Evolutionary conservation across 92 coral and sea anemone genomes (phyloP).

Genomic region (Actinernus sp.): DNA sequence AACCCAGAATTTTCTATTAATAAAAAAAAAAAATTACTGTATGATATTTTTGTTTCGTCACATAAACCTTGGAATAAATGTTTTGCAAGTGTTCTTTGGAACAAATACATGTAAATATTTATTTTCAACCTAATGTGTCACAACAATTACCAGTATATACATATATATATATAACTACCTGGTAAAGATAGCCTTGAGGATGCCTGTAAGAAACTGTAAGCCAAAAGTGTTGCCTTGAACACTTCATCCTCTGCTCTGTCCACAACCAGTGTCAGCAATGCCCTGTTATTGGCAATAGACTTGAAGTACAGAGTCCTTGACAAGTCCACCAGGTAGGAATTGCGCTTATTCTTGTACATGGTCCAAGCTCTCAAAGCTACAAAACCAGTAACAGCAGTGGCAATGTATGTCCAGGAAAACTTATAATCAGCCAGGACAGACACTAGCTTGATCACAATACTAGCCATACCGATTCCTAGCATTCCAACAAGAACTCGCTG

Average conservation of each 20-base stretch:
- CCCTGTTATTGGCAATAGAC: slow-evolving; percentile 91
- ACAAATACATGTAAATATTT: too few relatives aligned
- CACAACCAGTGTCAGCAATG: slow-evolving; percentile 72
- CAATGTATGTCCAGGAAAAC: slow-evolving; percentile 68
- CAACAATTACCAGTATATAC: too few relatives aligned
- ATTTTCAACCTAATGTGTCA: too few relatives aligned
- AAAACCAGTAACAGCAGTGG: slow-evolving; percentile 63
- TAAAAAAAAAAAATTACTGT: too few relatives aligned
- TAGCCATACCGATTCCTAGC: slow-evolving; percentile 65
- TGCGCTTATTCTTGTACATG: slow-evolving; percentile 81
- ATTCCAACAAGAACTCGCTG: slow-evolving; percentile 65
- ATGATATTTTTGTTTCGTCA: too few relatives aligned
- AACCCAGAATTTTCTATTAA: too few relatives aligned
- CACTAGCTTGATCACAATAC: slow-evolving; percentile 73
- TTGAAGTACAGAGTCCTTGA: slow-evolving; percentile 85
- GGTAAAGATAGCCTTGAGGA: slow-evolving; percentile 54
- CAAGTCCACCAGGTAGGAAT: slow-evolving; percentile 79
- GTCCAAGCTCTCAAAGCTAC: slow-evolving; percentile 82
- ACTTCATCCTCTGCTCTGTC: slow-evolving; percentile 91
- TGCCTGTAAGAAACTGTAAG: slow-evolving; percentile 85
- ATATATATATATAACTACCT: slow-evolving; percentile 44
- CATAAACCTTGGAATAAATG: too few relatives aligned
- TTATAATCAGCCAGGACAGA: slow-evolving; percentile 83
- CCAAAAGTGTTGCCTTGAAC: slow-evolving; percentile 72
- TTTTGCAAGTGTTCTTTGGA: too few relatives aligned